Percentiles rank a stretch among this genome's conserved stretches.
Evolutionary conservation across 2,113 vertebrate genomes (phyloP).

Genomic region (Hippotragus niger): DNA sequence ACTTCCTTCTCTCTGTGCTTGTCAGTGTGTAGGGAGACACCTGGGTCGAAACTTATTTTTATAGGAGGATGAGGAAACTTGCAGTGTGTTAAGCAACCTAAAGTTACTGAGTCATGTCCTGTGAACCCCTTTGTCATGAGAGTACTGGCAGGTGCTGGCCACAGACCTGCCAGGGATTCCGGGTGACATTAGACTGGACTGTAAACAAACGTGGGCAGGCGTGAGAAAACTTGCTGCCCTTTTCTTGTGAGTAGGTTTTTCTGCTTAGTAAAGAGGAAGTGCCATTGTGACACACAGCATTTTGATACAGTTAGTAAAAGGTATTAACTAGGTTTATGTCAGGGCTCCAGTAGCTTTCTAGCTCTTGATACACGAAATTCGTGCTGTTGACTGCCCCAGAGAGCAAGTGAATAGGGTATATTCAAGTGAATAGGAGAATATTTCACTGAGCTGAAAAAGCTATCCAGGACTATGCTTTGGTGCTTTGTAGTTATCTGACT

Average conservation of each 20-base stretch:
- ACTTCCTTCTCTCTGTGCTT: not conserved
- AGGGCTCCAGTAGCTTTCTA: not conserved
- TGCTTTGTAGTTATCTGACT: not conserved
- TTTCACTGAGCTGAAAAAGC: not conserved
- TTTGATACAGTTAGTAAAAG: not conserved
- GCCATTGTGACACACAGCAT: not conserved
- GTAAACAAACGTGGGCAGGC: slow-evolving; percentile 24
- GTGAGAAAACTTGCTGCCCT: not conserved
- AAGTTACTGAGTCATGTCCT: slow-evolving; percentile 45
- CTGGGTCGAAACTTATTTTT: slow-evolving; percentile 37
- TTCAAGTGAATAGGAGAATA: not conserved
- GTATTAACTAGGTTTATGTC: not conserved
- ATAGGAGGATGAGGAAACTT: slow-evolving; percentile 52
- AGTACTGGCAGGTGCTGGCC: not conserved
- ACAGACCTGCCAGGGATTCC: not conserved
- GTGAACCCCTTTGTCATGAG: slow-evolving; percentile 12
- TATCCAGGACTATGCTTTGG: not conserved
- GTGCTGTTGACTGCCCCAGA: not conserved
- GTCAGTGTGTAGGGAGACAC: not conserved
- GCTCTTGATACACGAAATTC: not conserved
- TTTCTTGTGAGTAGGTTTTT: not conserved
- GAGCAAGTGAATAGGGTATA: not conserved
- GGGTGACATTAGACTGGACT: not conserved
- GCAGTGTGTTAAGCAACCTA: slow-evolving; percentile 37
- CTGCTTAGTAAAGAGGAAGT: slow-evolving; percentile 28